Conservation (phyloP, 1,140 invertebrate species). For the Drosophila persimilis region DNA sequence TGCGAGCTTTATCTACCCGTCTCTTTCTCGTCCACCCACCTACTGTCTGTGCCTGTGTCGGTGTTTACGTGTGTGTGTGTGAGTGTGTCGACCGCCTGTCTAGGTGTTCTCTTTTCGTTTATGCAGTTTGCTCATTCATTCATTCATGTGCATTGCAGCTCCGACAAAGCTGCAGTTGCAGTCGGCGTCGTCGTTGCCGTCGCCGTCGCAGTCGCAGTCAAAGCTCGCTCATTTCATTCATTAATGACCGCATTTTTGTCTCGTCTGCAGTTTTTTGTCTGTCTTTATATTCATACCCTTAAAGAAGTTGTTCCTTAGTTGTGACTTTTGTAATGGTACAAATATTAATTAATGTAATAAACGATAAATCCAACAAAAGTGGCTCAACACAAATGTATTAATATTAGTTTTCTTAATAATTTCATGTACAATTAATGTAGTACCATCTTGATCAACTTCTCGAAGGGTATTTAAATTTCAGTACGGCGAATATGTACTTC, state of each 20-base stretch:
- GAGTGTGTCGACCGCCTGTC: conserved; percentile 8
- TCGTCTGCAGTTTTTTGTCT: conserved; percentile 36
- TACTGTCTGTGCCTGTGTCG: conserved; percentile 13
- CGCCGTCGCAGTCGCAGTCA: conserved; percentile 24
- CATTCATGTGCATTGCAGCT: conserved; percentile 59
- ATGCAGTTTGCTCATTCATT: conserved; percentile 70
- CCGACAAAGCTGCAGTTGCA: conserved; percentile 37
- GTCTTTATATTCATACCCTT: conserved; percentile 27
- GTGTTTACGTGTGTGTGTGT: conserved; percentile 31
- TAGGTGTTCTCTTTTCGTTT: conserved; percentile 51
- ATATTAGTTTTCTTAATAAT: too few species aligned
- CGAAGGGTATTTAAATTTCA: conserved; percentile 13
- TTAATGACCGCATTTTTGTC: conserved; percentile 68
- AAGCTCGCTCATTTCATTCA: conserved; percentile 69
- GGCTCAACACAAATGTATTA: too few species aligned
- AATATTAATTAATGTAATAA: too few species aligned
- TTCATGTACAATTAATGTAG: too few species aligned
- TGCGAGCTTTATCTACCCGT: conserved; percentile 30
- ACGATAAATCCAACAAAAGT: too few species aligned
- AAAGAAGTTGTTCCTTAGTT: conserved; percentile 22
- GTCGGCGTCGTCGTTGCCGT: conserved; percentile 4
- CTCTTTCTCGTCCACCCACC: conserved; percentile 2
- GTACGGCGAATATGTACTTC: neutral
- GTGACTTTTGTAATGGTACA: neutral
- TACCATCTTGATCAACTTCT: conserved; percentile 4